phyloP scores from a whole-genome alignment of 2,888 invertebrate genomes.

The Andrena dorsata region DNA sequence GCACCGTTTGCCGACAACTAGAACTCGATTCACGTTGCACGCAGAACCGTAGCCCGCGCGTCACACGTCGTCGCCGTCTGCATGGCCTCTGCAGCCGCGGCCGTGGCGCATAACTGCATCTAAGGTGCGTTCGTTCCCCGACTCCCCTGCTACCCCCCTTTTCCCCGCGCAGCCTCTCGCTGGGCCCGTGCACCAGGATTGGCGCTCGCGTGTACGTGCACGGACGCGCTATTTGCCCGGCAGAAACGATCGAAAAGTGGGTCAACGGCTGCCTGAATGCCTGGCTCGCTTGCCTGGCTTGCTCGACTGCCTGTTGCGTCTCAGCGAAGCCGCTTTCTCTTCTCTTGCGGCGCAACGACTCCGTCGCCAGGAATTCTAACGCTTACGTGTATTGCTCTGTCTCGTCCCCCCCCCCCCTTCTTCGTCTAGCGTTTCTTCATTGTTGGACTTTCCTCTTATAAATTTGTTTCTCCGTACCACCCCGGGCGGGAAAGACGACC shows the following conservation, averaged over 20 bases:
- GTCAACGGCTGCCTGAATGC: constrained; percentile 76
- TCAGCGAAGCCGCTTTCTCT: constrained; percentile 82
- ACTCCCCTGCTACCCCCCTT: not conserved
- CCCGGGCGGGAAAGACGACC: not conserved
- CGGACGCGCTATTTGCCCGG: constrained; percentile 65
- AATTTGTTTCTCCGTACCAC: not conserved
- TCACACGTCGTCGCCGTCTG: constrained; percentile 25
- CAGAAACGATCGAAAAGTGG: constrained; percentile 76
- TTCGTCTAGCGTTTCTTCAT: not conserved
- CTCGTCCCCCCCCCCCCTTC: not conserved
- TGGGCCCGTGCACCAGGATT: constrained; percentile 49
- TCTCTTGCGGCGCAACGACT: constrained; percentile 71
- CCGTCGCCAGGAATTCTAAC: constrained; percentile 76
- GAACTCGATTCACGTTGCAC: constrained; percentile 17
- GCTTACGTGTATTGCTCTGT: constrained; percentile 65
- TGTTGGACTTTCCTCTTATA: constrained; percentile 13
- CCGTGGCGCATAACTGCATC: constrained; percentile 55
- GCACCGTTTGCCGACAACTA: constrained; percentile 33
- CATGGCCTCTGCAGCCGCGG: constrained; percentile 14
- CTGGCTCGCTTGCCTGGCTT: constrained; percentile 47
- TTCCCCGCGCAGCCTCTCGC: constrained; percentile 36
- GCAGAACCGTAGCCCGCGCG: constrained; percentile 4
- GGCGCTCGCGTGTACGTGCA: constrained; percentile 46
- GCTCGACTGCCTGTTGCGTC: constrained; percentile 75
- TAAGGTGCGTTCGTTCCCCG: constrained; percentile 55